Percentiles rank a stretch among this genome's conserved stretches.
phyloP scores from a whole-genome alignment of 1,140 invertebrate species.

The Thaumetopoea pityocampa region DNA sequence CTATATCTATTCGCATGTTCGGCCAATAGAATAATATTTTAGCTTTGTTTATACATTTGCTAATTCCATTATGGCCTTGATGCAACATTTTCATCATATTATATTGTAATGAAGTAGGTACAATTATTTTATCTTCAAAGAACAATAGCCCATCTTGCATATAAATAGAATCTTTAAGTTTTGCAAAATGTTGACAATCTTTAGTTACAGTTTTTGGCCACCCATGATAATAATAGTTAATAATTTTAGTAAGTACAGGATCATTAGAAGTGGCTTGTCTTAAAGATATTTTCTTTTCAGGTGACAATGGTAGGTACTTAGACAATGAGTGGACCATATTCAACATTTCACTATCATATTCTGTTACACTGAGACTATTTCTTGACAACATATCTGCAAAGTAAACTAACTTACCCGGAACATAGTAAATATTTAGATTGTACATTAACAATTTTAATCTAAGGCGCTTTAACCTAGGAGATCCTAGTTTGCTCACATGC shows the following conservation, averaged over 20 bases:
- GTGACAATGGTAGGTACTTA: constrained; percentile 14
- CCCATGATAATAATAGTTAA: too few relatives aligned
- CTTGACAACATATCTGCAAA: constrained; percentile 41
- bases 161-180: too few relatives aligned
- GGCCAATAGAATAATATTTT: constrained; percentile 42
- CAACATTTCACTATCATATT: constrained; percentile 4
- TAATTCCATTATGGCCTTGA: constrained; percentile 24
- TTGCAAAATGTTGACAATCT: too few relatives aligned
- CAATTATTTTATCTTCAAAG: constrained; percentile 30
- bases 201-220: too few relatives aligned
- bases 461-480: constrained; percentile 49
- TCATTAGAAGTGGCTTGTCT: too few relatives aligned
- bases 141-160: too few relatives aligned
- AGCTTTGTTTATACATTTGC: constrained; percentile 22
- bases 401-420: constrained; percentile 27
- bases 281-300: too few relatives aligned
- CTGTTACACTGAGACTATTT: constrained; percentile 12
- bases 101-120: constrained; percentile 28
- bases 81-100: constrained; percentile 38
- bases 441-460: constrained; percentile 46
- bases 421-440: constrained; percentile 26
- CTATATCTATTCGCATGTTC: constrained; percentile 30
- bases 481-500: constrained; percentile 21
- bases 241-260: too few relatives aligned
- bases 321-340: constrained; percentile 8